phyloP scores from a whole-genome alignment of 2,888 invertebrate genomes.

The Pterostichus madidus region DNA sequence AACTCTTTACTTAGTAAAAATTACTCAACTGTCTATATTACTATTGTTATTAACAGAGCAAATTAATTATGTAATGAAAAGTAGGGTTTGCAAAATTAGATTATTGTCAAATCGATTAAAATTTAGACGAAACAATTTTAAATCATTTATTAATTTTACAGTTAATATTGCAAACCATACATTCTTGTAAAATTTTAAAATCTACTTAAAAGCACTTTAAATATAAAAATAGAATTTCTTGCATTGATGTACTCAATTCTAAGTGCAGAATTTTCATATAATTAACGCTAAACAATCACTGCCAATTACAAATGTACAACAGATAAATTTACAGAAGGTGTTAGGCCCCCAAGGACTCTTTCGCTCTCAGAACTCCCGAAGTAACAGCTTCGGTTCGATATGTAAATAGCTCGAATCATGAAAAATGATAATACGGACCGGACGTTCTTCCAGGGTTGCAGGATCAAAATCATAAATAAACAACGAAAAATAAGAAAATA shows the following conservation, averaged over 20 bases:
- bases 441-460: conserved; percentile 1
- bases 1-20: conserved; percentile 39
- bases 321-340: conserved; percentile 4
- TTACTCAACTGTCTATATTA: conserved; percentile 27
- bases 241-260: conserved; percentile 15
- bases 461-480: conserved; percentile 36
- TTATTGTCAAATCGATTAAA: conserved; percentile 63
- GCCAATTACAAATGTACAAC: conserved; percentile 5
- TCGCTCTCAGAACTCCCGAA: conserved; percentile 2
- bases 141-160: conserved; percentile 40
- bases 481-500: conserved; percentile 21
- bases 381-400: background rate
- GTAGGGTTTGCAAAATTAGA: conserved; percentile 61
- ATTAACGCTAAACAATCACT: conserved; percentile 7
- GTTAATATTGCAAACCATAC: conserved; percentile 58
- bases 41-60: conserved; percentile 39
- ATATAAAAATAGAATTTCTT: conserved; percentile 64
- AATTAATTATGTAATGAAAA: background rate
- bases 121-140: conserved; percentile 41
- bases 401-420: conserved; percentile 15
- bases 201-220: conserved; percentile 62
- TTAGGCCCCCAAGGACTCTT: background rate
- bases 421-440: conserved; percentile 49
- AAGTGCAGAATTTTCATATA: conserved; percentile 27
- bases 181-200: conserved; percentile 56